phyloP scores from a whole-genome alignment of 2,113 vertebrate genomes.

The Dunckerocampus dactyliophorus region DNA sequence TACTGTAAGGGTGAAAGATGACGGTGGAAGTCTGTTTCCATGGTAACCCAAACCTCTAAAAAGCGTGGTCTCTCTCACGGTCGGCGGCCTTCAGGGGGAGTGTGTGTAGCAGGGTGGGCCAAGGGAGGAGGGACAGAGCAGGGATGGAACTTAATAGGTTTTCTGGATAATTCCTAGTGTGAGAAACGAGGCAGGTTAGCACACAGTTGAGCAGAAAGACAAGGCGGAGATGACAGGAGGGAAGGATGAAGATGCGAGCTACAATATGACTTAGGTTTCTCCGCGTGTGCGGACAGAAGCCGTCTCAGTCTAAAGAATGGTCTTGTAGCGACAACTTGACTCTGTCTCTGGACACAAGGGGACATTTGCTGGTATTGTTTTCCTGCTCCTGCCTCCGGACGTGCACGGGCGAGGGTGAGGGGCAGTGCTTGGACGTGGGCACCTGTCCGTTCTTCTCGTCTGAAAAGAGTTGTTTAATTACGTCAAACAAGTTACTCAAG shows the following conservation, averaged over 20 bases:
- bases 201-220: constrained; percentile 64
- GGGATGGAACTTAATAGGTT: constrained; percentile 86
- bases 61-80: constrained; percentile 71
- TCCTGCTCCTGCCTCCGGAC: constrained; percentile 82
- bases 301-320: constrained; percentile 77
- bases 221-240: constrained; percentile 46
- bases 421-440: constrained; percentile 81
- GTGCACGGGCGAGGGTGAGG: constrained; percentile 67
- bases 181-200: constrained; percentile 88
- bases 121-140: constrained; percentile 55
- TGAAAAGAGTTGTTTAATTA: constrained; percentile 99
- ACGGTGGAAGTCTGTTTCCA: constrained; percentile 60
- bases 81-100: constrained; percentile 17
- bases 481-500: constrained; percentile 99
- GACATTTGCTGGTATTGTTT: constrained; percentile 84
- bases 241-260: constrained; percentile 17
- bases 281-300: constrained; percentile 51
- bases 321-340: constrained; percentile 79
- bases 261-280: no score
- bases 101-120: constrained; percentile 1
- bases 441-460: constrained; percentile 99
- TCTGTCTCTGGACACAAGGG: constrained; percentile 79
- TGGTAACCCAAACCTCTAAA: constrained; percentile 56
- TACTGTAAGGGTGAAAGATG: constrained; percentile 42
- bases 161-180: constrained; percentile 98